Evolutionary conservation across 2,797 vertebrate genomes (phyloP).

Genomic region (Natrix natrix): DNA sequence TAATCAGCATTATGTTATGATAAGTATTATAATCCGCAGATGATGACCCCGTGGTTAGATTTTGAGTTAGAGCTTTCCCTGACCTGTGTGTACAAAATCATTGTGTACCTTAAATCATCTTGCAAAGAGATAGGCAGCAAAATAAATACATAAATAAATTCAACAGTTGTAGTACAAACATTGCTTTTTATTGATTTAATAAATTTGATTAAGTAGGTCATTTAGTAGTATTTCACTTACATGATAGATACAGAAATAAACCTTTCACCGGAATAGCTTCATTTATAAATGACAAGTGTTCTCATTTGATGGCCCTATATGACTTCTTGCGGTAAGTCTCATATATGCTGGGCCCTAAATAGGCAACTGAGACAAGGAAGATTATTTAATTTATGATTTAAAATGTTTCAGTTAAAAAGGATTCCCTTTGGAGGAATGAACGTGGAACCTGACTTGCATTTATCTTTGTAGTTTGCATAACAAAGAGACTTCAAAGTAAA

Average conservation of each 20-base stretch:
- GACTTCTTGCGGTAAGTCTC: background rate
- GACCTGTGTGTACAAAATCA: background rate
- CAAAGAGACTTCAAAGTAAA: background rate
- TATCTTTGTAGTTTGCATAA: background rate
- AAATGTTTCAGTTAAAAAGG: background rate
- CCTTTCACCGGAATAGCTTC: background rate
- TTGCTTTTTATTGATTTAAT: background rate
- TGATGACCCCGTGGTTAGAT: background rate
- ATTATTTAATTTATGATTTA: background rate
- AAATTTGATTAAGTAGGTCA: background rate
- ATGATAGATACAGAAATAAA: background rate
- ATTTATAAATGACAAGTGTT: background rate
- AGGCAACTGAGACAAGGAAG: background rate
- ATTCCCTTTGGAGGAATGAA: background rate
- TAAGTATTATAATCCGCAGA: background rate
- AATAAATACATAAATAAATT: no score
- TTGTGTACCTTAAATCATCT: background rate
- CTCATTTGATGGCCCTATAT: background rate
- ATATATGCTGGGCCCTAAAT: background rate
- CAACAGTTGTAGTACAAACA: background rate
- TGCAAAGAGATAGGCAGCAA: no score
- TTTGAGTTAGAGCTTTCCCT: background rate
- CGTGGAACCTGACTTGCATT: background rate
- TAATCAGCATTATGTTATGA: background rate
- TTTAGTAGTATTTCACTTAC: background rate